Base-by-base conservation (phyloP, 2,113 vertebrate species). In the Nibea albiflora region DNA sequence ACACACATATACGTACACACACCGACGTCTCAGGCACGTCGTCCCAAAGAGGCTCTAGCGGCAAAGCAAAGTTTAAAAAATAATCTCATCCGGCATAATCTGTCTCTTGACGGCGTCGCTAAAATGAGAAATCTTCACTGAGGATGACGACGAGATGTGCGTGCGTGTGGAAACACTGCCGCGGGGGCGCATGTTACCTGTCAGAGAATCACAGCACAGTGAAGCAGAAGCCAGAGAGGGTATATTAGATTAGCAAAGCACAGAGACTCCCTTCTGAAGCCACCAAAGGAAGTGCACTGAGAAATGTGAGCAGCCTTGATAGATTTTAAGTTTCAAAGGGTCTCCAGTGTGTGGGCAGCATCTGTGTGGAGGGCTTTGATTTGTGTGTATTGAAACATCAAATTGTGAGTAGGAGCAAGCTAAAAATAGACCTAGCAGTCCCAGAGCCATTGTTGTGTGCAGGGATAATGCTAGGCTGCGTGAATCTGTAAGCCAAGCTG, bases 351-450 rank as follows among this genome's bases (percentile, higher is more conserved):
- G 87, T 83, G 85, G 87, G 92, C 76, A 76, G 77, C 83, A 50
- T 85, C 77, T 72, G 78, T 85, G 83, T 84, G 78, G 88, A 85
- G 76, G 70, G 87, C 89, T 89, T 85, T 92, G 87, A 93, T 92
- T 89, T 92, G 78, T 65, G 58, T 76, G 77, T 84, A 85, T 88
- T 91, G 88, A 94, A 92, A 91, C 91, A 92, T 90, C 87, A 91
- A 84, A 89, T 90, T 88, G 83, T 86, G 88, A 91, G 84, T 82
- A 78, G 85, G 85, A 84, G 31, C 63, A 0, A n/a, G 66, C 80
- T 88, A 91, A 84, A 92, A 89, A 91, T 92, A 92, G 90, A 71
- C 11, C 53, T 0, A 42, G 78, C 81, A 69, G 77, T 85, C 80
- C 76, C 46, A 66, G 72, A 84, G 81, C 90, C 70, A 90, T 90